Evolutionary conservation across 2,888 invertebrate species (phyloP), one percentile per base, ranked within the genome.

Genomic region (Gordius sp.): DNA sequence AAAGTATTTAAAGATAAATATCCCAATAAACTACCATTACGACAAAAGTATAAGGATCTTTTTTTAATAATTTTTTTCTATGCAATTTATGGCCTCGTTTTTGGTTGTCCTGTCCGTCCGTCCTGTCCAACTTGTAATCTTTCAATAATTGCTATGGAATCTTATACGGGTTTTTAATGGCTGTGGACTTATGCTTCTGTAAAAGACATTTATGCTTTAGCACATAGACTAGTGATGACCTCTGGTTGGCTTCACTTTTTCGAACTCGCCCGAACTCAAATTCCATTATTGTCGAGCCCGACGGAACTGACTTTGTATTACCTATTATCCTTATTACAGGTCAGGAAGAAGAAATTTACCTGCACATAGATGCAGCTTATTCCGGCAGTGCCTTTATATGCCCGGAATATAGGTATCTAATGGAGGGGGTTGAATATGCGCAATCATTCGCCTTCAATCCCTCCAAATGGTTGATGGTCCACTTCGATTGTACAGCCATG

Each of bases 401-500:
- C 66, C 91, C 91, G 0, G 93, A 97, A 69, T 89, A 78, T 69
- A 79, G 91, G 54, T 77, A 78, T 60, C 84, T 85, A 81, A 69
- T 89, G 65, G 76, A 78, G 60, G 91, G 91, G 2, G 78, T 89
- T n/a, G 82, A 87, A 65, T 73, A 77, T 63, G 89, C 82, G 0
- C 80, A 91, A 66, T 93, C 93, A 0, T 80, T 93, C 61, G 91
- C 89, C 1, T 93, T 93, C 69, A 97, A 99, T 70, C 87, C 93
- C 0, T 89, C 89, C 59, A 97, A 97, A 69, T 93, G 93, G 86
- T 72, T 97, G 68, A 83, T 97, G 86, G 83, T 93, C 4, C 87
- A 93, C 70, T 97, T 97, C 63, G 97, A 97, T 69, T 97, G 93
- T 67, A 91, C 93, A 0, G 87, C 87, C 1, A 81, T 97, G 82